phyloP scores from a whole-genome alignment of 1,140 invertebrate genomes.

The Diorhabda elongata region DNA sequence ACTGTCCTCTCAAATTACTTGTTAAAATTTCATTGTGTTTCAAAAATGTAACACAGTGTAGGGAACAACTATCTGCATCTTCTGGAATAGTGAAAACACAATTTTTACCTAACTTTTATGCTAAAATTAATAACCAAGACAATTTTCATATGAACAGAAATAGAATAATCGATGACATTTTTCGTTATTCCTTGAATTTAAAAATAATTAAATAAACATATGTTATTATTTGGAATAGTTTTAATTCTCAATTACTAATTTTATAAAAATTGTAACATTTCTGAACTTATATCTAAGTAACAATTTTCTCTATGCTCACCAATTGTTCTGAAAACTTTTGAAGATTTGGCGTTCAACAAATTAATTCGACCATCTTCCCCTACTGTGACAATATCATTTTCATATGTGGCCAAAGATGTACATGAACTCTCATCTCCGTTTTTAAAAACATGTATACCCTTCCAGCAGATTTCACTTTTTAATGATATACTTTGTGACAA shows the following conservation, averaged over 20 bases:
- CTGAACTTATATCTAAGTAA: background rate
- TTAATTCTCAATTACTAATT: background rate
- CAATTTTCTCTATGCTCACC: slow-evolving; percentile 46
- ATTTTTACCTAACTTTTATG: no score
- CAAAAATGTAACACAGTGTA: slow-evolving; percentile 72
- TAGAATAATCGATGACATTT: no score
- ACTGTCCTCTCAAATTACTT: slow-evolving; percentile 77
- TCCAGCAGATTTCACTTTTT: slow-evolving; percentile 52
- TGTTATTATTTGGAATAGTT: background rate
- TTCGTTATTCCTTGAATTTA: background rate
- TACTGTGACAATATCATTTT: slow-evolving; percentile 68
- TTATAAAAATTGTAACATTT: background rate
- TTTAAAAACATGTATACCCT: slow-evolving; percentile 62
- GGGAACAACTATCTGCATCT: slow-evolving; percentile 75
- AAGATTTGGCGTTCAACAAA: slow-evolving; percentile 61
- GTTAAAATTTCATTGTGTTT: slow-evolving; percentile 76
- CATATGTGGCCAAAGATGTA: slow-evolving; percentile 62
- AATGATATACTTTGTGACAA: slow-evolving; percentile 51
- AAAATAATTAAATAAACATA: background rate
- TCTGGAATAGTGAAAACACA: slow-evolving; percentile 47
- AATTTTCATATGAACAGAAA: no score
- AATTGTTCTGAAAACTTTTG: slow-evolving; percentile 58
- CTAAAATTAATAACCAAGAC: no score
- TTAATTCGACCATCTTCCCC: slow-evolving; percentile 81
- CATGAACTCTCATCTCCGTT: slow-evolving; percentile 58